Conservation (phyloP, 2,888 invertebrate genomes). For the Plebejus anna region DNA sequence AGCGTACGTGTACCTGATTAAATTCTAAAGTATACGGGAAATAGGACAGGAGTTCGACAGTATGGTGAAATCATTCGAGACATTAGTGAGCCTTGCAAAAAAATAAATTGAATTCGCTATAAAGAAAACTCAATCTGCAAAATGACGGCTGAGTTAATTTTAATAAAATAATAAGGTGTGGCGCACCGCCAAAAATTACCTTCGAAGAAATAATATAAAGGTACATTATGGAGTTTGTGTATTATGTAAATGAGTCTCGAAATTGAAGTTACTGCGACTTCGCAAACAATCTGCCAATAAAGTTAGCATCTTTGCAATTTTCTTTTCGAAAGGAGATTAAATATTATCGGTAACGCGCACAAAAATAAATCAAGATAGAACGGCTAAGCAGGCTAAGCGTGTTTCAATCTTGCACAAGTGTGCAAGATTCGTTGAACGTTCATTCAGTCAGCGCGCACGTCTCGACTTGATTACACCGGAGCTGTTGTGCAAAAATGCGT, state of each 20-base stretch:
- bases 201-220: conserved; percentile 19
- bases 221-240: conserved; percentile 17
- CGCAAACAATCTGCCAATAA: conserved; percentile 19
- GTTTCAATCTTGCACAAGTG: too few species aligned
- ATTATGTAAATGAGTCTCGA: conserved; percentile 17
- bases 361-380: too few species aligned
- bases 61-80: background rate
- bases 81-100: background rate
- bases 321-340: conserved; percentile 15
- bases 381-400: too few species aligned
- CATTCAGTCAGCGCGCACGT: too few species aligned
- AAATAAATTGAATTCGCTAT: background rate
- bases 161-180: conserved; percentile 17
- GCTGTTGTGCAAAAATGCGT: too few species aligned
- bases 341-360: conserved; percentile 8
- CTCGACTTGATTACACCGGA: too few species aligned
- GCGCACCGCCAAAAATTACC: conserved; percentile 20
- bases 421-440: too few species aligned
- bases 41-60: background rate
- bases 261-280: conserved; percentile 12
- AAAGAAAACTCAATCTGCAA: conserved; percentile 4
- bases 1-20: conserved; percentile 7
- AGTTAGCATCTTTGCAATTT: conserved; percentile 17
- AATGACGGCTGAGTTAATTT: conserved; percentile 10
- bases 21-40: background rate